Percentiles rank a stretch among this genome's conserved stretches.
These are phyloP conservation scores for Menidia menidia DNA, from an alignment of 2,797 vertebrate genomes.

Conservation along the genomic window DNA sequence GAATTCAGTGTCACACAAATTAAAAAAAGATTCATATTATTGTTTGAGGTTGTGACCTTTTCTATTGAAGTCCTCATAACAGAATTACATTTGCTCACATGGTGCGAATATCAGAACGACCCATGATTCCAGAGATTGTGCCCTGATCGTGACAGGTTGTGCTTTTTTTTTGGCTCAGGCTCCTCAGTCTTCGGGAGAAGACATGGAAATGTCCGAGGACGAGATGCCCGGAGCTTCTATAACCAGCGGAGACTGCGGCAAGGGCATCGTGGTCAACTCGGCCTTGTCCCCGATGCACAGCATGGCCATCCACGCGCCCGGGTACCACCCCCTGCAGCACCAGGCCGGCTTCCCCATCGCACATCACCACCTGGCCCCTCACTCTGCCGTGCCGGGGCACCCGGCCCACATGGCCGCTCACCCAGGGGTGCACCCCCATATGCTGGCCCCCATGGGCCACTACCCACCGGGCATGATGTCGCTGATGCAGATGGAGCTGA, in stretches of 20 bases:
- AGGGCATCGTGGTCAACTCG: slow-evolving; percentile 91
- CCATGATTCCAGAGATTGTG: no score
- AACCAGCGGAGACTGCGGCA: slow-evolving; percentile 88
- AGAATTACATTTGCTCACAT: background rate
- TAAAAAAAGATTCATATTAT: no score
- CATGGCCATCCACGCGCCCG: slow-evolving; percentile 86
- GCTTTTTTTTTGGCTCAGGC: slow-evolving; percentile 71
- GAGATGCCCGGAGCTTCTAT: slow-evolving; percentile 93
- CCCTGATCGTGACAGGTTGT: background rate
- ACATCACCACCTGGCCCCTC: slow-evolving; percentile 82
- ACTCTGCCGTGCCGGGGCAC: slow-evolving; percentile 84
- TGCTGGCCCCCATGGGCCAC: slow-evolving; percentile 86
- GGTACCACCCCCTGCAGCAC: slow-evolving; percentile 87
- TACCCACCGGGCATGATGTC: slow-evolving; percentile 90
- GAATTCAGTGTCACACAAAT: no score
- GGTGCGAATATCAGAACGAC: slow-evolving; percentile 1
- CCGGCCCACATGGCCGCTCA: slow-evolving; percentile 82
- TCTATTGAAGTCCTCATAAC: no score
- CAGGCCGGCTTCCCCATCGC: slow-evolving; percentile 88
- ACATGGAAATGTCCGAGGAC: slow-evolving; percentile 99
- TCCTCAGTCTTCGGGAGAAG: slow-evolving; percentile 95
- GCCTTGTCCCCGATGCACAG: slow-evolving; percentile 87
- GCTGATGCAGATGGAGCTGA: slow-evolving; percentile 94
- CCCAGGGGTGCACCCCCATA: slow-evolving; percentile 86
- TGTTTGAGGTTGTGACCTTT: no score